Conservation (phyloP, 2,113 vertebrate species). For the Sardina pilchardus region DNA sequence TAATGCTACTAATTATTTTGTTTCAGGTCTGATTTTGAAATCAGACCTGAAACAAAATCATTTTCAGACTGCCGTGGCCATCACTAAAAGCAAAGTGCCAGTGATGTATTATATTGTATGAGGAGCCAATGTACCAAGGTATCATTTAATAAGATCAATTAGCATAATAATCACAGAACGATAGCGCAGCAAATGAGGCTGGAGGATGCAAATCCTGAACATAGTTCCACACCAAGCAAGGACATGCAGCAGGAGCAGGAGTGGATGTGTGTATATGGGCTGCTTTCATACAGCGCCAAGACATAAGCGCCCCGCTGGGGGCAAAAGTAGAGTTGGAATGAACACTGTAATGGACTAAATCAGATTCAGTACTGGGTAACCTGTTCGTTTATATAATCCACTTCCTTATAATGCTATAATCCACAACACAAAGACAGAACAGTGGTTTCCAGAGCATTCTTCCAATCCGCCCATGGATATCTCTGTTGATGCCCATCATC, state of each 20-base stretch:
- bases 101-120: not conserved
- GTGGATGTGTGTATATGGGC: not conserved
- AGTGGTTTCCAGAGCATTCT: not conserved
- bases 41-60: not conserved
- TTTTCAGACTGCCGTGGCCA: not conserved
- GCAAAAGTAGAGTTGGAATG: not conserved
- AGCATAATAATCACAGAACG: not conserved
- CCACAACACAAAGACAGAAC: not conserved
- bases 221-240: not conserved
- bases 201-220: not conserved
- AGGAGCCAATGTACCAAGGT: not conserved
- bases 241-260: not conserved
- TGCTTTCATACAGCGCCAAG: not conserved
- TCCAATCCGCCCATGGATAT: not conserved
- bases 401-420: not conserved
- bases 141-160: not conserved
- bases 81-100: not conserved
- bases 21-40: too few relatives aligned
- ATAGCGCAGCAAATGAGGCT: not conserved
- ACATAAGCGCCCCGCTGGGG: not conserved
- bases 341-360: not conserved
- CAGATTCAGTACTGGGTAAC: not conserved
- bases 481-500: not conserved
- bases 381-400: conserved; percentile 5
- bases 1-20: too few relatives aligned